These are phyloP conservation scores for Xiphophorus maculatus DNA, from an alignment of 2,113 vertebrate species.

Conservation along the genomic window DNA sequence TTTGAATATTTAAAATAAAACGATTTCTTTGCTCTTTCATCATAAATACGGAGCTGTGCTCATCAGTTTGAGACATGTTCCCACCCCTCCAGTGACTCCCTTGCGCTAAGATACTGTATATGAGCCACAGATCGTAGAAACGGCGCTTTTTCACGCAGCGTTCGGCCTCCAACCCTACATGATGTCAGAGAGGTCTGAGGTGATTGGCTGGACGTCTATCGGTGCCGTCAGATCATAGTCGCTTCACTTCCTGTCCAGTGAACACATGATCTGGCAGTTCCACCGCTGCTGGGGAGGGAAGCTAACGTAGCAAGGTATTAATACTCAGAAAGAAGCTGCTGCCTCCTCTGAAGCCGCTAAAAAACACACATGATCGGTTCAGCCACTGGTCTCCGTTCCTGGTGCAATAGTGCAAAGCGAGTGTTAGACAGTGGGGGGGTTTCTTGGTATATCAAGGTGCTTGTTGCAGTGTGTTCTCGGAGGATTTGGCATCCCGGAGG, in stretches of 20 bases:
- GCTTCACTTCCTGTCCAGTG: background rate
- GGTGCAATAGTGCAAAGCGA: slow-evolving; percentile 51
- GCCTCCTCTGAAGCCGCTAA: background rate
- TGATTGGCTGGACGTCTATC: background rate
- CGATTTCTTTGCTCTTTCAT: background rate
- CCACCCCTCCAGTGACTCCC: background rate
- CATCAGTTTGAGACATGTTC: background rate
- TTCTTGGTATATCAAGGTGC: slow-evolving; percentile 45
- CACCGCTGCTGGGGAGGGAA: background rate
- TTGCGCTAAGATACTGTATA: background rate
- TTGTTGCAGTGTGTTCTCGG: slow-evolving; percentile 51
- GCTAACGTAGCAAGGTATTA: slow-evolving; percentile 21
- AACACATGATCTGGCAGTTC: slow-evolving; percentile 8
- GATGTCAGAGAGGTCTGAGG: slow-evolving; percentile 12
- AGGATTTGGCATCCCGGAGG: slow-evolving; percentile 51
- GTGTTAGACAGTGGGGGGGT: slow-evolving; percentile 14
- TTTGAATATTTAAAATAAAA: slow-evolving; percentile 8
- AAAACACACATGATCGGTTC: slow-evolving; percentile 1
- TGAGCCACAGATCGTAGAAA: too few species aligned
- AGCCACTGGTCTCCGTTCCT: slow-evolving; percentile 36
- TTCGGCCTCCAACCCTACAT: background rate
- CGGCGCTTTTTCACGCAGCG: background rate
- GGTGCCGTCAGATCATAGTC: background rate
- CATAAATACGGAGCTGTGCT: slow-evolving; percentile 1
- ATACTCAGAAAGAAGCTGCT: background rate